Evolutionary conservation across 2,888 invertebrate genomes (phyloP), one percentile per base, ranked within the genome.

Genomic region (Cheilosia impressa): DNA sequence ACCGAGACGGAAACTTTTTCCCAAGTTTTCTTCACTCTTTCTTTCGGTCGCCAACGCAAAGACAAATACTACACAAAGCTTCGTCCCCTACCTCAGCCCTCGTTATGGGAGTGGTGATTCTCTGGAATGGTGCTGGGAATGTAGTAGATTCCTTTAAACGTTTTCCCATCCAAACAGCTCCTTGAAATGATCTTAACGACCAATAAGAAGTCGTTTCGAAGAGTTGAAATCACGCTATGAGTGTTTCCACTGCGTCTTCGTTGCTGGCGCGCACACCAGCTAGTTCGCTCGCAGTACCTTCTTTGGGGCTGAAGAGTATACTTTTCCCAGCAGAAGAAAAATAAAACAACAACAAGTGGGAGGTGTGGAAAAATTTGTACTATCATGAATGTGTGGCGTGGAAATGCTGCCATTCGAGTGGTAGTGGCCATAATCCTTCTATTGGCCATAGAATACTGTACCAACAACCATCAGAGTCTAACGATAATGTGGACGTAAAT

Each of bases 401-500:
- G 73, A 75, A 87, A 87, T 78, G 76, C 79, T 76, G 58, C 72
- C 78, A 81, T 82, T 82, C 72, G 78, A 83, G 87, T 87, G 87
- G 79, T 87, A 87, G 85, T 85, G 77, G 85, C 76, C 76, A 85
- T 85, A 85, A 85, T 85, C 85, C 85, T 85, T 85, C 85, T 85
- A 85, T 85, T 85, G 85, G 85, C 85, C 81, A 85, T 85, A 81
- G 69, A 78, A 63, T 63, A 60, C 75, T 63, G 80, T 77, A 81
- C 85, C 85, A 85, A 81, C 85, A 81, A 91, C 91, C 87, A 88
- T 89, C 89, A 89, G 90, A 89, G 90, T 91, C 91, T 91, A 91
- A 91, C 91, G 91, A 91, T 91, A 91, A 91, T 91, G 88, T 89
- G 90, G 90, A 89, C 90, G 89, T 91, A 91, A 91, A 91, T 89